Evolutionary conservation across 2,797 vertebrate species (phyloP), one percentile per base, ranked within the genome.

Genomic region (Rhinogobio ventralis): DNA sequence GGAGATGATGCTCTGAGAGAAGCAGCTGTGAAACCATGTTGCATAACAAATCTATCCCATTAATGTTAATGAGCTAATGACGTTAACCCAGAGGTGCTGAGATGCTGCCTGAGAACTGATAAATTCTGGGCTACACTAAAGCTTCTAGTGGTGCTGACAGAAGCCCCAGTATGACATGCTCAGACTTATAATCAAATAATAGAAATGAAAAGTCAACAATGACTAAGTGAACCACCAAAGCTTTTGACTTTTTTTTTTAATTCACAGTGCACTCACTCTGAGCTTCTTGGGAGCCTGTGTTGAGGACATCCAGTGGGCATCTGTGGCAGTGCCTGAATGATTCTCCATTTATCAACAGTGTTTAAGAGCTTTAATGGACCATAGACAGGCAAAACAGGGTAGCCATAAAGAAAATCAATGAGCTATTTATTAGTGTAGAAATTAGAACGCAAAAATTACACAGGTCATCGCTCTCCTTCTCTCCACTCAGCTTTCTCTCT

Each of bases 391-490:
- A 90, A 81, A 91, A 92, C 93, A 91, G 91, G 91, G 92, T 92
- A 90, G 85, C 80, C 89, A 90, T 91, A 95, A 94, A 90, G 91
- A 94, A 95, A 94, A 96, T 96, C 96, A 93, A 96, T 96, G 93
- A 92, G 62, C 95, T 93, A 92, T 96, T 96, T 94, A 96, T 97
- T 96, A 95, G 90, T 89, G 93, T 51, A 84, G 91, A 92, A 94
- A 93, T 94, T 93, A 95, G 92, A 92, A 90, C 86, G 90, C 91
- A 88, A 85, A 71, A 81, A 30, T 83, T 88, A 90, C 83, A 68
- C 51, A 82, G 71, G 84, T 89, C 77, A 81, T 91, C 88, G 88
- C 73, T 91, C 88, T 84, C 86, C 66, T 85, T 51, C 67, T 79
- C 82, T 84, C 81, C 33, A 23, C 53, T 86, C 67, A 83, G 6